A percentile compares a stretch with the other conserved stretches of the same genome.
These are phyloP conservation scores for Eudyptes chrysolophus DNA, from an alignment of 2,113 vertebrate species.

Conservation along the genomic window DNA sequence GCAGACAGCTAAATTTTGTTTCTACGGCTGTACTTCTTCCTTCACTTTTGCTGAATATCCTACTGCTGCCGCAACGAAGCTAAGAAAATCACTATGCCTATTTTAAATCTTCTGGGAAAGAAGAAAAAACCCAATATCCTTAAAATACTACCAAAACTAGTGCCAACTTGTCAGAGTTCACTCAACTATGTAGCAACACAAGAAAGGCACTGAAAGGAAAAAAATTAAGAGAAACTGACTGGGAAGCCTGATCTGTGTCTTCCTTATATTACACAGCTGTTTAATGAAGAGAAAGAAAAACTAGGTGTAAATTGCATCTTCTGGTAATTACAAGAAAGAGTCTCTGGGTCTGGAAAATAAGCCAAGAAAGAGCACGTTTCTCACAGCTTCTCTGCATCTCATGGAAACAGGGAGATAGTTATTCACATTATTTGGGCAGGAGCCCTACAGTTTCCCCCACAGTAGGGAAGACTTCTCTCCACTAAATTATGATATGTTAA, in stretches of 20 bases:
- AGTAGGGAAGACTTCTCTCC: neutral
- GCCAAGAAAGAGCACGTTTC: neutral
- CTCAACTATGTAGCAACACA: neutral
- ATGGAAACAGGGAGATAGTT: neutral
- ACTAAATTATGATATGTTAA: neutral
- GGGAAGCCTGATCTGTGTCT: neutral
- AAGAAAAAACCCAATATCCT: neutral
- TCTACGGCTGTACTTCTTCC: neutral
- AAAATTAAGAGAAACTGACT: neutral
- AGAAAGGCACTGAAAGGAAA: neutral
- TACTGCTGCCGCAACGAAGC: neutral
- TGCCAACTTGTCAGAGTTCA: neutral
- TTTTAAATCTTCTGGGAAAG: conserved; percentile 8
- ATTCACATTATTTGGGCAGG: neutral
- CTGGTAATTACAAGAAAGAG: neutral
- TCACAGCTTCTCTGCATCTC: neutral
- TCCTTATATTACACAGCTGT: neutral
- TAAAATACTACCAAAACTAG: neutral
- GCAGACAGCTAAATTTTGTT: neutral
- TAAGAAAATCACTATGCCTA: neutral
- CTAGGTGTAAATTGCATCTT: neutral
- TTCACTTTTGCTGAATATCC: neutral
- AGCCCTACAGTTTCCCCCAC: neutral
- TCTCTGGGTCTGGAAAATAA: neutral
- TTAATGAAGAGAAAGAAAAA: neutral